phyloP scores from a whole-genome alignment of 2,797 vertebrate genomes.

The Dallia pectoralis region DNA sequence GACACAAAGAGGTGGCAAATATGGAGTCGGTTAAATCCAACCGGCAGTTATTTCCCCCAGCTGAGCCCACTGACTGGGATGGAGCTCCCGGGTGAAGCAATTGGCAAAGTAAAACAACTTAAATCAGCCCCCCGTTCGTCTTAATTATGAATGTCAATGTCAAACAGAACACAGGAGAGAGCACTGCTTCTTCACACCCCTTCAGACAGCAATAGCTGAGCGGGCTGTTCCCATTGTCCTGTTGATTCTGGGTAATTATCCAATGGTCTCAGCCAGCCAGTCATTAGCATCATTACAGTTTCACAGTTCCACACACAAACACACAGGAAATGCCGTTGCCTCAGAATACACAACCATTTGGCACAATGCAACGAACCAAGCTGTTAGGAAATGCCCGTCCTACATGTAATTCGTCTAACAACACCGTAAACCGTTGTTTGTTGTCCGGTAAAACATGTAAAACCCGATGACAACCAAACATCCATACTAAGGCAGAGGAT shows the following conservation, averaged over 20 bases:
- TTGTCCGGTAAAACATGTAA: not conserved
- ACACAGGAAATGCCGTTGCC: not conserved
- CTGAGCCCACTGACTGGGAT: not conserved
- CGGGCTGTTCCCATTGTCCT: not conserved
- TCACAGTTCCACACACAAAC: not conserved
- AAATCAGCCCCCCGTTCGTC: slow-evolving; percentile 4
- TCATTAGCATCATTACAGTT: not conserved
- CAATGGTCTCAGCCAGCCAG: not conserved
- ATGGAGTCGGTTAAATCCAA: not conserved
- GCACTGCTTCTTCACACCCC: not conserved
- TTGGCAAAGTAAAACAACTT: not conserved
- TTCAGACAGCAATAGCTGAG: not conserved
- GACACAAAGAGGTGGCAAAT: not conserved
- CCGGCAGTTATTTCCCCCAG: not conserved
- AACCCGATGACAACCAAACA: not conserved
- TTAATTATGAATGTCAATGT: not conserved
- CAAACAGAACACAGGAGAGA: too few species aligned
- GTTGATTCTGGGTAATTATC: not conserved
- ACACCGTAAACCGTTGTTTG: not conserved
- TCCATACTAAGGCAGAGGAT: not conserved
- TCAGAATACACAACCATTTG: not conserved
- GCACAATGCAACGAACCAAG: not conserved
- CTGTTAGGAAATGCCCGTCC: not conserved
- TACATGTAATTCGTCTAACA: not conserved
- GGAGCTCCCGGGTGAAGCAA: not conserved